These are phyloP conservation scores for Spongilla lacustris DNA, from an alignment of 37 sponge, comb jelly and placozoan species.

Conservation along the genomic window DNA sequence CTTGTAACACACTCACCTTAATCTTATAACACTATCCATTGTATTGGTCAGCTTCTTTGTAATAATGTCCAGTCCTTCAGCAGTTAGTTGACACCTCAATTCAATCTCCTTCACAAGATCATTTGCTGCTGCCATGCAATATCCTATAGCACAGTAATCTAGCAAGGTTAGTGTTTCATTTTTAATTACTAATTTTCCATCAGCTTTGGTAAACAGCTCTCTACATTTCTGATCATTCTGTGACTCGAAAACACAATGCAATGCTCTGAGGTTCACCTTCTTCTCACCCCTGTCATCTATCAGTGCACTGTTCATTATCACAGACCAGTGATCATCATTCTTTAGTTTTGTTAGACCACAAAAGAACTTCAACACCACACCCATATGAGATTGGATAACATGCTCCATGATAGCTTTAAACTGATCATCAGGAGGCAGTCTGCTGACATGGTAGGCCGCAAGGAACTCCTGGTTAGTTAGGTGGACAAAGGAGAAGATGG, in stretches of 20 bases:
- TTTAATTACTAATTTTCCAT: constrained; percentile 5
- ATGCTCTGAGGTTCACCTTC: not conserved
- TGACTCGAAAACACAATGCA: constrained; percentile 60
- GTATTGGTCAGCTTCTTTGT: not conserved
- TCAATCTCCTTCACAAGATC: constrained; percentile 5
- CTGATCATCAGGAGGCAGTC: not conserved
- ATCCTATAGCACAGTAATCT: constrained; percentile 39
- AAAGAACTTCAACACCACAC: constrained; percentile 56
- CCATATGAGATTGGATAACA: constrained; percentile 19
- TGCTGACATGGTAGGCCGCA: constrained; percentile 18
- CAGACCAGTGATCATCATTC: too few relatives aligned
- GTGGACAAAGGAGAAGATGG: constrained; percentile 49
- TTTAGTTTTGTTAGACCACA: constrained; percentile 22
- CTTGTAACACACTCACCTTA: too few relatives aligned
- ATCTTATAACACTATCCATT: not conserved
- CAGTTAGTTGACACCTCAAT: constrained; percentile 41
- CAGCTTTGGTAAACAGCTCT: constrained; percentile 5
- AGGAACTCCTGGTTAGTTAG: constrained; percentile 63
- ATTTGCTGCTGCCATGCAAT: not conserved
- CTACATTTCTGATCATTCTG: constrained; percentile 2
- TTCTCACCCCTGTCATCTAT: not conserved
- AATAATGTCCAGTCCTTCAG: constrained; percentile 29
- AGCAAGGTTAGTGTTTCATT: constrained; percentile 23
- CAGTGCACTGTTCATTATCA: not conserved
- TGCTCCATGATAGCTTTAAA: not conserved